These are phyloP conservation scores for Amphimallon solstitiale DNA, from an alignment of 2,888 invertebrate genomes.

Conservation along the genomic window DNA sequence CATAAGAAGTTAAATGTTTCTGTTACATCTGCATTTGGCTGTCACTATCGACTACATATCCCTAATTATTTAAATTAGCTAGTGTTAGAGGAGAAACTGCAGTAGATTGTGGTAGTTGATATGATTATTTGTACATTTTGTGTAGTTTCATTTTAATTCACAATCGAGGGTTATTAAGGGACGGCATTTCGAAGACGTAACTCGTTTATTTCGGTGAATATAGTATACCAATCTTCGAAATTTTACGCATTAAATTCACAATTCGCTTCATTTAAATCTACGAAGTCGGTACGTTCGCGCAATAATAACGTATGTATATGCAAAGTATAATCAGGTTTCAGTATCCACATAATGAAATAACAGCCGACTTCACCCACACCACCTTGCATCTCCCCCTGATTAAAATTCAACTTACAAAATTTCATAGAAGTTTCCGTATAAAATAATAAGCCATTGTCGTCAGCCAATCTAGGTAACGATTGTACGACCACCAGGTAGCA, in stretches of 20 bases:
- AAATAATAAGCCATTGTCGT: neutral
- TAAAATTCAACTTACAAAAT: slow-evolving; percentile 9
- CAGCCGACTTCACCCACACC: neutral
- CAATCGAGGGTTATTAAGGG: too few species aligned
- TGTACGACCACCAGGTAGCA: neutral
- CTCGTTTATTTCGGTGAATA: too few species aligned
- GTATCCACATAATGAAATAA: neutral
- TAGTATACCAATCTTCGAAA: neutral
- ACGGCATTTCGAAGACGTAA: too few species aligned
- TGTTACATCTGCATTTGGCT: too few species aligned
- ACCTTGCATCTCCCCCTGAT: slow-evolving; percentile 1
- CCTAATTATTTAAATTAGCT: too few species aligned
- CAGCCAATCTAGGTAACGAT: neutral
- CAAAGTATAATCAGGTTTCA: slow-evolving; percentile 21
- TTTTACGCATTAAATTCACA: neutral
- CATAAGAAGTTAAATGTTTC: too few species aligned
- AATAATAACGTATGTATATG: too few species aligned
- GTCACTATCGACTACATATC: too few species aligned
- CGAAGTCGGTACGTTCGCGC: neutral
- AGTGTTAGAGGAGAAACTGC: too few species aligned
- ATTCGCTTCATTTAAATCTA: slow-evolving; percentile 1
- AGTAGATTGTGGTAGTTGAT: too few species aligned
- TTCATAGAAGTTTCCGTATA: neutral
- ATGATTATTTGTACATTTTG: too few species aligned
- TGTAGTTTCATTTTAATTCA: too few species aligned